These are phyloP conservation scores for Microcebus murinus DNA, from an alignment of 2,113 vertebrate species.

Conservation along the genomic window DNA sequence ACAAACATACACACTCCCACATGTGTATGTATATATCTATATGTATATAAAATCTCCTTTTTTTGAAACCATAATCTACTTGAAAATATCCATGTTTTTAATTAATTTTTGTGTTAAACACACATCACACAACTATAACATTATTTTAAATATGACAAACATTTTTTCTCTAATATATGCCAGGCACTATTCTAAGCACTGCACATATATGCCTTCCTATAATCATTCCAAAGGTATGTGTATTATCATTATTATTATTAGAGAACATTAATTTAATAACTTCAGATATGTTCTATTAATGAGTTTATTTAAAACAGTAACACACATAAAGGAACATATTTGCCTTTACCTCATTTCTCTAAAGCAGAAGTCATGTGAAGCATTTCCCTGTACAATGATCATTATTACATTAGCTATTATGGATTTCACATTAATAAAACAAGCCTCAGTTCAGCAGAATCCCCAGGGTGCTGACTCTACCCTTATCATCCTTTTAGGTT, in stretches of 20 bases:
- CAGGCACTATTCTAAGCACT: not conserved
- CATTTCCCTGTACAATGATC: not conserved
- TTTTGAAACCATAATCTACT: not conserved
- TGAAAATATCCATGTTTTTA: not conserved
- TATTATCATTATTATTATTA: not conserved
- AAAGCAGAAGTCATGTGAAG: not conserved
- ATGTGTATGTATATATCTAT: not conserved
- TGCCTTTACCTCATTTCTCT: not conserved
- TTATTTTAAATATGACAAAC: not conserved
- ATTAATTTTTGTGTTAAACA: not conserved
- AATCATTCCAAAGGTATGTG: not conserved
- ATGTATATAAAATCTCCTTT: not conserved
- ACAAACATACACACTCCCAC: not conserved
- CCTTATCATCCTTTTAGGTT: not conserved
- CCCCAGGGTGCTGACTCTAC: rapidly evolving
- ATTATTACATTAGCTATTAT: not conserved
- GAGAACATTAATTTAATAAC: not conserved
- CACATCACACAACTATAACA: not conserved
- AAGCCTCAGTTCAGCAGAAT: not conserved
- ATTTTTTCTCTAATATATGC: not conserved
- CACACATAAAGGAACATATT: not conserved
- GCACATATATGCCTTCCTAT: not conserved
- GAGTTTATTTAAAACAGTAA: not conserved
- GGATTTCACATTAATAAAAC: not conserved
- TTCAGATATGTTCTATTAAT: not conserved